phyloP scores from a whole-genome alignment of 2,888 invertebrate species.

The Drosophila monieri region DNA sequence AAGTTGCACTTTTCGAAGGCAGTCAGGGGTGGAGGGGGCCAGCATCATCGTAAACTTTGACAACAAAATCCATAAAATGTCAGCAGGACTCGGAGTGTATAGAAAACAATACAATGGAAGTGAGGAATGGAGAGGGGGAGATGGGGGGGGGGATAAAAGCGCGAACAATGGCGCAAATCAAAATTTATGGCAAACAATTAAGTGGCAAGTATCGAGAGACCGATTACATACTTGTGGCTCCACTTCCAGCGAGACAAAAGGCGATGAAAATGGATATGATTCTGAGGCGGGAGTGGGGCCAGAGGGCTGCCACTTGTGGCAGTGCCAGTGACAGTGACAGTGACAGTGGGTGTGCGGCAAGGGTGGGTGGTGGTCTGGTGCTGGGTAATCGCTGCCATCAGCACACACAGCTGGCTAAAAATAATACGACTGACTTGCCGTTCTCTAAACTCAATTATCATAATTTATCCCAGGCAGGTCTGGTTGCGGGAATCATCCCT shows the following conservation, averaged over 20 bases:
- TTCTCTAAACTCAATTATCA: constrained; percentile 42
- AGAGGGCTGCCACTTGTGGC: no score
- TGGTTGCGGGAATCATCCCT: not conserved
- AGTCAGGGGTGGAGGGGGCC: no score
- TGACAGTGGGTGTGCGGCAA: not conserved
- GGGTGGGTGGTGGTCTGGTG: constrained; percentile 1
- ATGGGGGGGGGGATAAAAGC: constrained; percentile 1
- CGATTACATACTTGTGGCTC: constrained; percentile 35
- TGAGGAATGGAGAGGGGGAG: not conserved
- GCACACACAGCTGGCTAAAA: constrained; percentile 15
- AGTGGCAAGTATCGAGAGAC: constrained; percentile 47
- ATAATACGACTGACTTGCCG: constrained; percentile 14
- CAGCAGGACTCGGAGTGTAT: constrained; percentile 25
- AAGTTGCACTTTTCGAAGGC: no score
- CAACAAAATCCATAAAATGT: constrained; percentile 50
- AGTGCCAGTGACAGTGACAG: not conserved
- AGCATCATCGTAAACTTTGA: constrained; percentile 41
- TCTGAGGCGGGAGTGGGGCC: not conserved
- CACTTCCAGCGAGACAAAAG: not conserved
- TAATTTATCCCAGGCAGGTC: constrained; percentile 18
- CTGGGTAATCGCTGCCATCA: constrained; percentile 35
- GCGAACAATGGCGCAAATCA: constrained; percentile 58
- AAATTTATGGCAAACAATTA: constrained; percentile 69
- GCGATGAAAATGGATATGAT: constrained; percentile 1
- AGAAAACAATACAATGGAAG: constrained; percentile 17